A percentile compares a stretch with the other conserved stretches of the same genome.
Conservation (phyloP, 2,797 vertebrate genomes). For the Lutjanus campechanus region DNA sequence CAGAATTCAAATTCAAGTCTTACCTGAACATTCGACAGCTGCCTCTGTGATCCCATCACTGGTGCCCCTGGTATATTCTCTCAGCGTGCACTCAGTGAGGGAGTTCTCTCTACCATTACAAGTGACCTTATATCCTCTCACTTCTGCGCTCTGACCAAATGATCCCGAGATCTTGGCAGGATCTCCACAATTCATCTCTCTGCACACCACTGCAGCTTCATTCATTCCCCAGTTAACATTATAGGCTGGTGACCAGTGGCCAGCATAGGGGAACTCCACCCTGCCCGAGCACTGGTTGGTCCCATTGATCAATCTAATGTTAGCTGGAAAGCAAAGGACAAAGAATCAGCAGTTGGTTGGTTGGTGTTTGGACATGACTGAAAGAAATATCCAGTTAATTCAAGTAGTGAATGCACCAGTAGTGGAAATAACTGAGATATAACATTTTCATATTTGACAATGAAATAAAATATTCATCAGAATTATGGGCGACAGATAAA, state of each 20-base stretch:
- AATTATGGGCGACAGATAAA: background rate
- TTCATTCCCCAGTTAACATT: conserved; percentile 63
- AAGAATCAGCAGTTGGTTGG: background rate
- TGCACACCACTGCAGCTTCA: conserved; percentile 79
- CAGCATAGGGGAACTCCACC: conserved; percentile 64
- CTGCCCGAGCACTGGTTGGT: conserved; percentile 74
- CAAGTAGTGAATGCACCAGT: too few species aligned
- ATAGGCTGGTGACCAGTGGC: conserved; percentile 62
- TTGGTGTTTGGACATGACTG: too few species aligned
- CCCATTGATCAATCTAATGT: conserved; percentile 72
- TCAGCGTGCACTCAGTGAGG: conserved; percentile 62
- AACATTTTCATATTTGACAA: too few species aligned
- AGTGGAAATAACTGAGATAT: too few species aligned
- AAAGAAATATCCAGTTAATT: too few species aligned
- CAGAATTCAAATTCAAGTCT: background rate
- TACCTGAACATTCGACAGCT: conserved; percentile 73
- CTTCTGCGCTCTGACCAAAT: conserved; percentile 34
- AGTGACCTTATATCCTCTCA: conserved; percentile 45
- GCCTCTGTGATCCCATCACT: conserved; percentile 37
- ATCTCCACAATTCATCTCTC: conserved; percentile 79
- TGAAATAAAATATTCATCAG: background rate
- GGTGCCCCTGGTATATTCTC: conserved; percentile 12
- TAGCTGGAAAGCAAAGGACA: conserved; percentile 47
- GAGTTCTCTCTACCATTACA: conserved; percentile 65
- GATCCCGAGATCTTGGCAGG: conserved; percentile 18